Evolutionary conservation across 1,140 invertebrate genomes (phyloP).

Genomic region (Linepithema humile): DNA sequence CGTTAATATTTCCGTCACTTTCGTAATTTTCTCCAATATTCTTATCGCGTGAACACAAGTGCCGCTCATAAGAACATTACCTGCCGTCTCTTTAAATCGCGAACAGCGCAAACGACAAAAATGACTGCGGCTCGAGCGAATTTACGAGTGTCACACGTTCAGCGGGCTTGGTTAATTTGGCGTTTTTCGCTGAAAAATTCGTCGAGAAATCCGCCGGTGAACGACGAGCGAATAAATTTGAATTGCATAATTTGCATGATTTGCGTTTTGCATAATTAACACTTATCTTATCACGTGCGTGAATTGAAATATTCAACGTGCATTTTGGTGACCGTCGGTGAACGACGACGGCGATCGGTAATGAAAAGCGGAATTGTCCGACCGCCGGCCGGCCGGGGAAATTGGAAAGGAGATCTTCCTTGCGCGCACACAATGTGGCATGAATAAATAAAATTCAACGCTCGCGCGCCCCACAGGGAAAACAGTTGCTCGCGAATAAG

Average conservation of each 20-base stretch:
- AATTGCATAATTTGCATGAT: not conserved
- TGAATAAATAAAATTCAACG: constrained; percentile 31
- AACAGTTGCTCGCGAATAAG: constrained; percentile 9
- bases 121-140: not conserved
- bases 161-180: not conserved
- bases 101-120: not conserved
- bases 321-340: too few relatives aligned
- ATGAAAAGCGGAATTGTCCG: not conserved
- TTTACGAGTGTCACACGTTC: not conserved
- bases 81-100: not conserved
- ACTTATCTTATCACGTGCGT: not conserved
- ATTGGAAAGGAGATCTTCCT: not conserved
- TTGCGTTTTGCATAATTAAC: not conserved
- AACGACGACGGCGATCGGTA: not conserved
- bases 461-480: not conserved
- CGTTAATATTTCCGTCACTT: not conserved
- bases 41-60: too few relatives aligned
- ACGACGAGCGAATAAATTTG: not conserved
- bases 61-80: not conserved
- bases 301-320: not conserved
- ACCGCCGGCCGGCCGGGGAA: not conserved
- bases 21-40: not conserved
- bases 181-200: not conserved
- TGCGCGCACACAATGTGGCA: not conserved
- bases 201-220: too few relatives aligned